Evolutionary conservation across 2,888 invertebrate genomes (phyloP), one percentile per base, ranked within the genome.

Genomic region (Nymphalis urticae): DNA sequence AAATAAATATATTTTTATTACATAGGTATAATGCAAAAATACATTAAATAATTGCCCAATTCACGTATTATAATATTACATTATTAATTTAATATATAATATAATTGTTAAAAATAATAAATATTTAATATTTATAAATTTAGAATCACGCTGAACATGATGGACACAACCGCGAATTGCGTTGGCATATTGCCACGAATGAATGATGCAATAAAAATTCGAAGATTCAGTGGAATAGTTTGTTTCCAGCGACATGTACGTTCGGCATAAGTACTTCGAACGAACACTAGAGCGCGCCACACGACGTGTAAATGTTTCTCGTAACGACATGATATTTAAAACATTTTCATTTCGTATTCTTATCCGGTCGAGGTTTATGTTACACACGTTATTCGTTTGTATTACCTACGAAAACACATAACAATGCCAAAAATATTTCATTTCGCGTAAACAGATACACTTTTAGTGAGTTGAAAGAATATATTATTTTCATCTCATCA

Each of bases 181-280:
- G 78, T 86, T 90, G 92, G 91, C 86, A 71, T 19, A n/a, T 50
- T 73, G 88, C 91, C 91, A 90, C 78, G 77, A 82, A 82, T 79
- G 82, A 86, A 89, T 84, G 86, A 85, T 84, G 85, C 84, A 83
- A 89, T 90, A 89, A 90, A 91, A 88, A 85, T 83, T 80, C 80
- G 79, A 86, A 87, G 82, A 85, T 89, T 83, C 86, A 87, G 84
- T 74, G 81, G 79, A 80, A 85, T 85, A 85, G 85, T 86, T 80
- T 82, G 79, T 63, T 71, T 69, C 64, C 70, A 72, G 64, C 56
- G 16, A 59, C 27, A 64, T 69, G 72, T 65, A 64, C 68, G 62
- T 71, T 80, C 82, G 75, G 70, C 74, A 53, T 60, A 64, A 73
- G 72, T 73, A 59, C 59, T 50, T 47, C 51, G 61, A 61, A 69